Base-by-base conservation (phyloP, 2,888 invertebrate genomes). In the Liodrosophila aerea region DNA sequence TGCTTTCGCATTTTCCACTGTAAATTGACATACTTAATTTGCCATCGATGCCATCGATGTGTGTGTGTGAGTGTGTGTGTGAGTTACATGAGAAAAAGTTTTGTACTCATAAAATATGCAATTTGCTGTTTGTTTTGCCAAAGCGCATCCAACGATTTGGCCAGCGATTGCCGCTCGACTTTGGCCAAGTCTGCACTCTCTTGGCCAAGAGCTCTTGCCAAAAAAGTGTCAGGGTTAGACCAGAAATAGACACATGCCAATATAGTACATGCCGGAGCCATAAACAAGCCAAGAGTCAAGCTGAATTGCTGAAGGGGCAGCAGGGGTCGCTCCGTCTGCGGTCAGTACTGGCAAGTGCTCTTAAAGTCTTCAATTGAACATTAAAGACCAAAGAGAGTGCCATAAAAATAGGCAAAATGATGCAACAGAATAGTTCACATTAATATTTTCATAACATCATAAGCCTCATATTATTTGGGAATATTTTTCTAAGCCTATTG, bases 1-100 rank as follows among this genome's bases (percentile, higher is more conserved):
- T 49, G 37, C 40, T 53, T 68, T 56, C 41, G 63, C 71, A 46
- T 61, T 70, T 69, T 60, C 68, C 68, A 46, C 68, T 60, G 63
- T 59, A 67, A 82, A 78, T 76, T 82, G 85, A 82, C 85, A 78
- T 72, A 81, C 85, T 81, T 84, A 73, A 84, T 84, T 77, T 71
- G 60, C 77, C 65, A 77, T 73, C 64, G 77, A 67, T 61, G 64
- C 33, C 53, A 31, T 44, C 41, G 22, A 27, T 59, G 63, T 56
- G 45, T 36, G 39, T 57, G 47, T 44, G 33, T 46, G 27, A 51
- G 11, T 45, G 43, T 36, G 39, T 5, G 27, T 60, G 71, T 59
- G 70, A 63, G 64, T 73, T 64, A 64, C 76, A 80, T 66, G 76
- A 64, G 52, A 67, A 58, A 62, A 76, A 71, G 66, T 76, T 83